Base-by-base conservation (phyloP, 2,797 vertebrate genomes). In the Macropus fuliginosus region DNA sequence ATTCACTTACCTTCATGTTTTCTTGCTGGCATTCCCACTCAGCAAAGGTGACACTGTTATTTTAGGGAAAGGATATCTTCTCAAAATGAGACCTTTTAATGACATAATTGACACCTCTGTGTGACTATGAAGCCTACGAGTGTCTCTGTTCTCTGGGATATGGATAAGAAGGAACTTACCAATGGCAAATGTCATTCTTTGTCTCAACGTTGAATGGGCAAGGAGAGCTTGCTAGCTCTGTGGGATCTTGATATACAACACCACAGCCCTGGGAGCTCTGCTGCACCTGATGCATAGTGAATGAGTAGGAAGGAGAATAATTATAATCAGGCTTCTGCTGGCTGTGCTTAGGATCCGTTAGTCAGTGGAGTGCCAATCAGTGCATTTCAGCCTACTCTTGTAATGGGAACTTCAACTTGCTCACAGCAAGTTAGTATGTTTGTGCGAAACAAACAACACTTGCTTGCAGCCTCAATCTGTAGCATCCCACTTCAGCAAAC, bases 261-360 rank as follows among this genome's bases (percentile, higher is more conserved):
- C 96, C 92, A 96, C 92, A 97, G 96, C 91, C 94, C 54, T 0
- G 59, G 96, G 95, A 94, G 91, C 56, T 91, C 92, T 40, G 91
- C 62, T 93, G 95, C 91, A 97, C 96, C 97, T 97, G 96, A 97
- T 96, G 66, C 97, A 91, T 90, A 95, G 94, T 96, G 56, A 96
- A 94, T 95, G 55, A 94, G 40, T 93, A 91, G 94, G 95, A 96
- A 94, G 59, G 46, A 93, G 96, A 93, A 92, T 97, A 97, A 98
- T 98, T 97, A 94, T 94, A 96, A 97, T 98, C 97, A 97, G 95
- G 66, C 95, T 97, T 97, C 96, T 96, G 93, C 97, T 94, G 93
- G 94, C 92, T 97, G 95, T 94, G 96, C 95, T 97, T 96, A 89
- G 95, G 93, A 95, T 98, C 96, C 95, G 55, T 12, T 4, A 96